phyloP scores from a whole-genome alignment of 2,888 invertebrate species.

The Calameuta filiformis region DNA sequence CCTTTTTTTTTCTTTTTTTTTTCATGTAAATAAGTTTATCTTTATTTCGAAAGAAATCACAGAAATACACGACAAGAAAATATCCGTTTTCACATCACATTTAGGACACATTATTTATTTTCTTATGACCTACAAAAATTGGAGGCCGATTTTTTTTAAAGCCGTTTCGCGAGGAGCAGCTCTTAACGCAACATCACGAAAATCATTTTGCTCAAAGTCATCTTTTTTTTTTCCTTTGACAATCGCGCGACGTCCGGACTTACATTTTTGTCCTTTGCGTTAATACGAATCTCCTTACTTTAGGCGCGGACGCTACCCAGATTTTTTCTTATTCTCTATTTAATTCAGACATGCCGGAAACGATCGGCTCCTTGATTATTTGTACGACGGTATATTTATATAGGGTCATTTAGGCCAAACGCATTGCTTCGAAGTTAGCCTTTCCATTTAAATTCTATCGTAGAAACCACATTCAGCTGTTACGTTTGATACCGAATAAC shows the following conservation, averaged over 20 bases:
- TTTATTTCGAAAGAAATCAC: slow-evolving; percentile 28
- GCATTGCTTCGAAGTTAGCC: neutral
- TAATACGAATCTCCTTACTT: neutral
- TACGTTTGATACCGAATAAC: neutral
- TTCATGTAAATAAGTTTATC: slow-evolving; percentile 15
- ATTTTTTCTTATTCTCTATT: neutral
- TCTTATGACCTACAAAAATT: neutral
- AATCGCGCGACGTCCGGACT: neutral
- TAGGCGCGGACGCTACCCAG: neutral
- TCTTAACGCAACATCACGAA: neutral
- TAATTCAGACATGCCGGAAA: neutral
- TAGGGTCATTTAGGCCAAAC: neutral
- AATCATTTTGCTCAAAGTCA: neutral
- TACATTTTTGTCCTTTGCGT: neutral
- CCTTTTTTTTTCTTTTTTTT: neutral
- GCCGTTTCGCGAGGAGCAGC: neutral
- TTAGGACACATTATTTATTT: slow-evolving; percentile 39
- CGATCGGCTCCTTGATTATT: neutral
- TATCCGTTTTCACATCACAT: slow-evolving; percentile 50
- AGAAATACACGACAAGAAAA: slow-evolving; percentile 51
- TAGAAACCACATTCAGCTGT: neutral
- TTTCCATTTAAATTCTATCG: neutral
- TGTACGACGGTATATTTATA: neutral
- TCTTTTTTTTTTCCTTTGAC: neutral
- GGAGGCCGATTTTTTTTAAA: neutral